Percentiles rank a stretch among this genome's conserved stretches.
phyloP scores from a whole-genome alignment of 1,140 invertebrate species.

The Zaprionus davidi region DNA sequence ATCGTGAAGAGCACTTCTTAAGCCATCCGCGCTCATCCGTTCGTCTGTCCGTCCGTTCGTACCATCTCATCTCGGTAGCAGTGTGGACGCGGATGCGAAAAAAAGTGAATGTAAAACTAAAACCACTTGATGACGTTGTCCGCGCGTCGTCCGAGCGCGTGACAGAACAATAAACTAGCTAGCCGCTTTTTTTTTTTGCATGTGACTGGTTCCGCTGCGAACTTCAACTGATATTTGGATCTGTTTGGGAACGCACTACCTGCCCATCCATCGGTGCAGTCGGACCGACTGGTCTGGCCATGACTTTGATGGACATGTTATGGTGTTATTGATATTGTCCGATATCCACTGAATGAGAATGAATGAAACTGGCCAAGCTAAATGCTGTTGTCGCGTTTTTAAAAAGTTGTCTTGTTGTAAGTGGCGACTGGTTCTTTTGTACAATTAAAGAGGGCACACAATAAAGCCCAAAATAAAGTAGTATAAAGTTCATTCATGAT shows the following conservation, averaged over 20 bases:
- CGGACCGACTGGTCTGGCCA: constrained; percentile 16
- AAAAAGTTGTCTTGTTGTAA: not conserved
- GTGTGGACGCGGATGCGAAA: constrained; percentile 71
- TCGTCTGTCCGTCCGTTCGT: constrained; percentile 12
- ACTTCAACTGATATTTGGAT: constrained; percentile 41
- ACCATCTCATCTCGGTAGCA: constrained; percentile 13
- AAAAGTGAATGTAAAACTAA: constrained; percentile 75
- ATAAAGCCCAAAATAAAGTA: not conserved
- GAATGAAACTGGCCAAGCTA: constrained; percentile 35
- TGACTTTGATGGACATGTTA: constrained; percentile 38
- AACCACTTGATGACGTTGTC: constrained; percentile 74
- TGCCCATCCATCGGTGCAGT: not conserved
- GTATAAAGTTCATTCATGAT: constrained; percentile 3
- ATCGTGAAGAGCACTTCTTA: constrained; percentile 74
- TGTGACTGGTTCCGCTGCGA: constrained; percentile 66
- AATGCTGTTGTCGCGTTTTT: constrained; percentile 1
- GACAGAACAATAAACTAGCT: constrained; percentile 74
- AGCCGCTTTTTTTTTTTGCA: constrained; percentile 21
- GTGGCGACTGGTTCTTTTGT: constrained; percentile 1
- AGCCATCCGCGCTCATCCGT: constrained; percentile 39
- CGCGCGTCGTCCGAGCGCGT: constrained; percentile 53
- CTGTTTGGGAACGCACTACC: constrained; percentile 13
- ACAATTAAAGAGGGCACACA: not conserved
- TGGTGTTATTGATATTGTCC: constrained; percentile 16
- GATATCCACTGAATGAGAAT: not conserved